A percentile compares a stretch with the other conserved stretches of the same genome.
phyloP scores from a whole-genome alignment of 1,140 invertebrate species.

The Cryptotermes secundus region DNA sequence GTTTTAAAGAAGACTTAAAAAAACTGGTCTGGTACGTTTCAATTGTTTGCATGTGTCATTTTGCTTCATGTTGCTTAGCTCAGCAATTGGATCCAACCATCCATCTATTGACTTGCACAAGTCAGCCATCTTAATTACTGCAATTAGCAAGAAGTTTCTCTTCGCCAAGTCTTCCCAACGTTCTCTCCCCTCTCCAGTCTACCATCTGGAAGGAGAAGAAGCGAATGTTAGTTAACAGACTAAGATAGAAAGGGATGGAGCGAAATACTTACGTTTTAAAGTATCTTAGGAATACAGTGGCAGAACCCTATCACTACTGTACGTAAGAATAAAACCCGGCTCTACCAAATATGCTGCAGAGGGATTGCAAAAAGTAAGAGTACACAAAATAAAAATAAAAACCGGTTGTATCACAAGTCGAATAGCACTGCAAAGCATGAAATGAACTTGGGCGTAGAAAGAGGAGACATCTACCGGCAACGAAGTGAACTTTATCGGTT shows the following conservation, averaged over 20 bases:
- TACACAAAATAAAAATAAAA: no score
- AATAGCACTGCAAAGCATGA: neutral
- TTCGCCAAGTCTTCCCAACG: constrained; percentile 17
- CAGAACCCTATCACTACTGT: neutral
- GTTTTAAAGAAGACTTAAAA: neutral
- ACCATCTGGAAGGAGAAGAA: constrained; percentile 14
- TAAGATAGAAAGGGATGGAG: constrained; percentile 3
- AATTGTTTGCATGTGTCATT: constrained; percentile 9
- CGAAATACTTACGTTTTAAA: constrained; percentile 11
- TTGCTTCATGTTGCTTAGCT: neutral
- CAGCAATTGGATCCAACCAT: constrained; percentile 14
- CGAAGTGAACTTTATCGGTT: neutral
- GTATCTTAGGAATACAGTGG: neutral
- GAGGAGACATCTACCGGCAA: constrained; percentile 9
- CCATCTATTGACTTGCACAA: constrained; percentile 16
- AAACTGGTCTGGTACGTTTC: neutral
- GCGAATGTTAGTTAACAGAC: neutral
- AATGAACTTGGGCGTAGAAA: neutral
- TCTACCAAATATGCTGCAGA: neutral
- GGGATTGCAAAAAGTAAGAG: neutral
- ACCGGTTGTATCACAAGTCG: no score
- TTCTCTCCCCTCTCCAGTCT: neutral
- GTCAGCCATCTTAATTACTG: constrained; percentile 19
- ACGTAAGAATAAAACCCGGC: neutral
- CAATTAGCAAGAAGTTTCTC: constrained; percentile 19